Percentiles rank a stretch among this genome's conserved stretches.
phyloP scores from a whole-genome alignment of 2,797 vertebrate genomes.

The Podarcis lilfordi region DNA sequence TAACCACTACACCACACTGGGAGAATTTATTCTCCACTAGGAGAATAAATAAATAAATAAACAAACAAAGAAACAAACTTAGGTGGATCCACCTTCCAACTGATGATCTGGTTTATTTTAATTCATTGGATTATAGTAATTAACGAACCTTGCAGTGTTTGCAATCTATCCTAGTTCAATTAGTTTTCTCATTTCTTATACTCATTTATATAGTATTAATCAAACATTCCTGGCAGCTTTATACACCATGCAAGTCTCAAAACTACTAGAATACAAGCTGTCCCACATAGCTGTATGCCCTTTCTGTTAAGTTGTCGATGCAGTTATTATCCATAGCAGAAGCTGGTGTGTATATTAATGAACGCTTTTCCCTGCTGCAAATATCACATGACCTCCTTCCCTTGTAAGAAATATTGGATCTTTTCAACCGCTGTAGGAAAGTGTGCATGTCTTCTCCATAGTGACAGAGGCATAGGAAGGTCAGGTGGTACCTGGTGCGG shows the following conservation, averaged over 20 bases:
- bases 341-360: conserved; percentile 16
- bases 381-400: conserved; percentile 11
- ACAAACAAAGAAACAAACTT: no score
- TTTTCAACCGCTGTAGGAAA: conserved; percentile 14
- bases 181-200: background rate
- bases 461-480: no score
- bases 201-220: background rate
- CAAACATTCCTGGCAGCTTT: background rate
- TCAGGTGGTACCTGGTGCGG: no score
- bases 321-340: conserved; percentile 15
- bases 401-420: conserved; percentile 27
- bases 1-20: no score
- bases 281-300: background rate
- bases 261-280: background rate
- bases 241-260: conserved; percentile 8
- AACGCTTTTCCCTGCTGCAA: conserved; percentile 33
- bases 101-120: background rate
- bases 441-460: background rate
- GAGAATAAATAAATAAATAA: background rate
- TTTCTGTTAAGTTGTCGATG: background rate
- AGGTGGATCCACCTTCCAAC: background rate
- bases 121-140: background rate
- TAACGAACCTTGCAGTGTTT: background rate
- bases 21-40: no score
- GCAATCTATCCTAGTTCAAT: background rate